Evolutionary conservation across 2,113 vertebrate species (phyloP).

Genomic region (Polypterus senegalus): DNA sequence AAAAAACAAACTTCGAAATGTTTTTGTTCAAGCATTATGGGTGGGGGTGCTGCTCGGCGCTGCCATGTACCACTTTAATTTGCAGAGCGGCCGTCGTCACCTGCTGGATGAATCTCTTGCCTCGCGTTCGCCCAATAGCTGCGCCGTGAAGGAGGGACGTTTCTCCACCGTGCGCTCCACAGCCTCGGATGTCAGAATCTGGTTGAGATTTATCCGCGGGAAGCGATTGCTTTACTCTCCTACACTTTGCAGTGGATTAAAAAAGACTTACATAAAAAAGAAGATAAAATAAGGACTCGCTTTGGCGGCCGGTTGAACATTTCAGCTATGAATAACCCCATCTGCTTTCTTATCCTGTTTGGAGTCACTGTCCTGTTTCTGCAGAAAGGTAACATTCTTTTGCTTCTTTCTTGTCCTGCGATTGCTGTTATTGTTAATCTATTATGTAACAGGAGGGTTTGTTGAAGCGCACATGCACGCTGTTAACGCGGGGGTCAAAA

Average conservation of each 20-base stretch:
- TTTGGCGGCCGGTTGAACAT: conserved; percentile 4
- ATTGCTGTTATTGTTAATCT: too few species aligned
- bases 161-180: conserved; percentile 27
- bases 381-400: conserved; percentile 46
- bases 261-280: neutral
- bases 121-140: conserved; percentile 25
- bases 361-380: conserved; percentile 49
- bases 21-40: too few species aligned
- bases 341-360: conserved; percentile 50
- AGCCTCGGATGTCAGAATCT: conserved; percentile 20
- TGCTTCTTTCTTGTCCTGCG: too few species aligned
- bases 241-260: conserved; percentile 38
- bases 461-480: too few species aligned
- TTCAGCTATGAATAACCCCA: conserved; percentile 42
- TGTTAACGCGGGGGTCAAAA: too few species aligned
- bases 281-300: neutral
- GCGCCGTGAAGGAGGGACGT: conserved; percentile 40
- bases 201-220: conserved; percentile 25
- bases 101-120: too few species aligned
- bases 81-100: too few species aligned
- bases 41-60: too few species aligned
- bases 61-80: too few species aligned
- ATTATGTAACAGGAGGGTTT: too few species aligned
- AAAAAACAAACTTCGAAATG: too few species aligned
- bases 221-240: conserved; percentile 15